Evolutionary conservation across 2,113 vertebrate species (phyloP).

Genomic region (Nothoprocta pentlandii): DNA sequence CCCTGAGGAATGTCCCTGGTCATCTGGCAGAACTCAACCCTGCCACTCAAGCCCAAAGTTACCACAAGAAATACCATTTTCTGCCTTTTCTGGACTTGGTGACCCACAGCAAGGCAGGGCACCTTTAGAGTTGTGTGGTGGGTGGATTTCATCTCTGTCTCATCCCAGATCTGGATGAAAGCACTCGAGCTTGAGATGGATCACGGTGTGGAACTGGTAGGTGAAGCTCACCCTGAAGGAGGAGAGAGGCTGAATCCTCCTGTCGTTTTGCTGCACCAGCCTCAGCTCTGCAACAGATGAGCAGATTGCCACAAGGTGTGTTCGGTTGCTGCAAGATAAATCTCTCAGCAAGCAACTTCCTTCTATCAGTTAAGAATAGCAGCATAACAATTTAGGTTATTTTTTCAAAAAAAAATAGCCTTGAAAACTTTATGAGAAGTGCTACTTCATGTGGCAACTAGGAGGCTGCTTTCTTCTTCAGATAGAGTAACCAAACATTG

Average conservation of each 20-base stretch:
- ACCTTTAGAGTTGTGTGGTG: background rate
- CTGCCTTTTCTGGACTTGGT: background rate
- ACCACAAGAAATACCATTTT: background rate
- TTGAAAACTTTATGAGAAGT: background rate
- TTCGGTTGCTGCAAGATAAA: slow-evolving; percentile 24
- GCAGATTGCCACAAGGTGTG: background rate
- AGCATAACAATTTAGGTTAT: background rate
- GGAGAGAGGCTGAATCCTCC: background rate
- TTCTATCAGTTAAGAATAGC: background rate
- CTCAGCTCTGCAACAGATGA: background rate
- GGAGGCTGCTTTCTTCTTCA: background rate
- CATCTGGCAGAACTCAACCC: background rate
- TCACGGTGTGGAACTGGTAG: accelerated
- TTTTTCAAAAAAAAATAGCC: background rate
- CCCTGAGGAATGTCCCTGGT: background rate
- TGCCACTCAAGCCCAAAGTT: background rate
- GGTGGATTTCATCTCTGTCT: background rate
- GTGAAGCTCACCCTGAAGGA: background rate
- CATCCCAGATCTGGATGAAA: background rate
- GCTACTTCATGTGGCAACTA: background rate
- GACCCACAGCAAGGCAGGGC: background rate
- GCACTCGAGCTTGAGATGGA: background rate
- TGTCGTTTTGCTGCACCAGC: background rate
- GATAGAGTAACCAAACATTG: background rate
- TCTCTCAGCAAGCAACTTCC: background rate